phyloP scores from a whole-genome alignment of 2,113 vertebrate genomes.

The Elaphurus davidianus region DNA sequence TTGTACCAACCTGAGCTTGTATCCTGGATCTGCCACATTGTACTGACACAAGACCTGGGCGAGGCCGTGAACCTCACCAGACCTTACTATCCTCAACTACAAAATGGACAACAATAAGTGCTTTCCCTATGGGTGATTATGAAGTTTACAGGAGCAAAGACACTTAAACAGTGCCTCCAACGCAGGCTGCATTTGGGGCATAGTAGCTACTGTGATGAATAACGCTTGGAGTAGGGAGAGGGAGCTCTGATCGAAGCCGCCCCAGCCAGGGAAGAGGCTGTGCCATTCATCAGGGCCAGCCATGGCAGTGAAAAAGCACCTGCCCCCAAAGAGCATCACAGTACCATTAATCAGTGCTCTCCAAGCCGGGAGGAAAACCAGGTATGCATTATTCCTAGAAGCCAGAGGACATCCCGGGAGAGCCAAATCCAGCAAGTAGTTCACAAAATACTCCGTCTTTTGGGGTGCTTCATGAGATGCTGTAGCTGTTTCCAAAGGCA shows the following conservation, averaged over 20 bases:
- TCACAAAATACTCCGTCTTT: conserved; percentile 11
- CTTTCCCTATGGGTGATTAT: neutral
- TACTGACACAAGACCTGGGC: neutral
- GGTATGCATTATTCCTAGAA: conserved; percentile 26
- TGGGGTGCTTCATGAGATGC: neutral
- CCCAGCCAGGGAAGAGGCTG: neutral
- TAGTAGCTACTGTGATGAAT: neutral
- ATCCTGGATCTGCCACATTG: neutral
- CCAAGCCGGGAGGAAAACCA: neutral
- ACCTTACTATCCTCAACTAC: neutral
- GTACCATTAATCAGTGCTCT: conserved; percentile 41
- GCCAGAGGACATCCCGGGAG: conserved; percentile 1
- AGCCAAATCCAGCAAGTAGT: neutral
- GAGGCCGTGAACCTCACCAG: neutral
- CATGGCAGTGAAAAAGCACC: neutral
- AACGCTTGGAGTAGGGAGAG: neutral
- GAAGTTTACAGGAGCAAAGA: neutral
- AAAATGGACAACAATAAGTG: neutral
- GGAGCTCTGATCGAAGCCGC: rapidly evolving
- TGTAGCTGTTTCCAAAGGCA: neutral
- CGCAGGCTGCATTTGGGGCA: neutral
- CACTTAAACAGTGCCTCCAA: neutral
- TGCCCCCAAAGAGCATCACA: neutral
- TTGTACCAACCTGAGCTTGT: neutral
- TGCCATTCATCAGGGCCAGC: neutral